These are phyloP conservation scores for Pseudomyrmex dendroicus DNA, from an alignment of 1,140 invertebrate genomes.

Conservation along the genomic window DNA sequence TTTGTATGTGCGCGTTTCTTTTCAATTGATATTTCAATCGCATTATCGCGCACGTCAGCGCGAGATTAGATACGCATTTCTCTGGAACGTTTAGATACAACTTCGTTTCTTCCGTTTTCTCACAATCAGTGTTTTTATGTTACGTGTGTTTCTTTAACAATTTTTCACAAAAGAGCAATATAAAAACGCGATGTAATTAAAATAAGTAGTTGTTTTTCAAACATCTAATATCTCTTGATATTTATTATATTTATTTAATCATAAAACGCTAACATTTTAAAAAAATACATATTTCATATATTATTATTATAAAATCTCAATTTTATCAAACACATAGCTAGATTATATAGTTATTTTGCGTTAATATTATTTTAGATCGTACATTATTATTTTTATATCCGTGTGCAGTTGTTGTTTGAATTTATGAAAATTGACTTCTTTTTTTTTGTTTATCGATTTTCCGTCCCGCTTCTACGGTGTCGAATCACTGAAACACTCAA, in stretches of 20 bases:
- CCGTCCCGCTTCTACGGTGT: neutral
- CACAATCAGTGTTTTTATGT: too few species aligned
- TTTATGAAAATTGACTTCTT: slow-evolving; percentile 12
- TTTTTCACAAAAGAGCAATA: too few species aligned
- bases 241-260: neutral
- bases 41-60: slow-evolving; percentile 15
- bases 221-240: neutral
- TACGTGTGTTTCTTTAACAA: neutral
- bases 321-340: neutral
- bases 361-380: slow-evolving; percentile 39
- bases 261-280: too few species aligned
- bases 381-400: slow-evolving; percentile 27
- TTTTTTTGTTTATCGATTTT: slow-evolving; percentile 15
- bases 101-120: neutral
- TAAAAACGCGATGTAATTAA: too few species aligned
- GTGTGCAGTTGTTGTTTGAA: slow-evolving; percentile 13
- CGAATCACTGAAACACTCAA: slow-evolving; percentile 48
- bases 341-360: slow-evolving; percentile 28
- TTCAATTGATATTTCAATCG: neutral
- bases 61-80: slow-evolving; percentile 8
- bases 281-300: neutral
- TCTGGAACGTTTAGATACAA: neutral
- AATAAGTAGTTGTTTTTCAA: too few species aligned
- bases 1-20: slow-evolving; percentile 21
- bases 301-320: neutral